Percentiles rank a stretch among this genome's conserved stretches.
Evolutionary conservation across 2,888 invertebrate genomes (phyloP).

Genomic region (Sinelater perroti): DNA sequence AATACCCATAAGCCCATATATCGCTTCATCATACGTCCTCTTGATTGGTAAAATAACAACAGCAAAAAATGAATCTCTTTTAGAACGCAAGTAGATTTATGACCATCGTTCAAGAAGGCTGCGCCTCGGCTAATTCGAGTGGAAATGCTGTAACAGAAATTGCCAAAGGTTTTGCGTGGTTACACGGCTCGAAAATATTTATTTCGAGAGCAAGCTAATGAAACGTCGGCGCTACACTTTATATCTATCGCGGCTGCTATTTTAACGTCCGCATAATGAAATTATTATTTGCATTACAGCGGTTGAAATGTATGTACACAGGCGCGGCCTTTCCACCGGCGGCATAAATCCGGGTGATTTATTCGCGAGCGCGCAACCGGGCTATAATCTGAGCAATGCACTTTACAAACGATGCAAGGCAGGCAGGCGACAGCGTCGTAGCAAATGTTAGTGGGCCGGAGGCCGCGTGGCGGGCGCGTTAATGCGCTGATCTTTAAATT

Average conservation of each 20-base stretch:
- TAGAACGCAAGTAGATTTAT: too few species aligned
- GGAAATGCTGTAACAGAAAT: too few species aligned
- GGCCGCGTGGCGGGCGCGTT: slow-evolving; percentile 31
- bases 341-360: slow-evolving; percentile 52
- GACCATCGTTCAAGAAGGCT: too few species aligned
- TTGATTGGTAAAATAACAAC: too few species aligned
- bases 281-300: slow-evolving; percentile 53
- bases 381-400: slow-evolving; percentile 50
- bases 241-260: slow-evolving; percentile 50
- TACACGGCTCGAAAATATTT: slow-evolving; percentile 19
- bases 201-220: slow-evolving; percentile 41
- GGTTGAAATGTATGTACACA: slow-evolving; percentile 46
- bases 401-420: slow-evolving; percentile 40
- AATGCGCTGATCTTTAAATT: slow-evolving; percentile 43
- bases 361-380: slow-evolving; percentile 47
- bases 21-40: too few species aligned
- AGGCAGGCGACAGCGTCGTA: slow-evolving; percentile 33
- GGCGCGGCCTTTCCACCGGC: slow-evolving; percentile 47
- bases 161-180: too few species aligned
- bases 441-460: slow-evolving; percentile 44
- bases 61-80: too few species aligned
- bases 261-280: slow-evolving; percentile 51
- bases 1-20: too few species aligned
- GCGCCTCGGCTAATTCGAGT: too few species aligned
- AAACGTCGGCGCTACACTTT: slow-evolving; percentile 45